Evolutionary conservation across 2,113 vertebrate genomes (phyloP).

Genomic region (Eonycteris spelaea): DNA sequence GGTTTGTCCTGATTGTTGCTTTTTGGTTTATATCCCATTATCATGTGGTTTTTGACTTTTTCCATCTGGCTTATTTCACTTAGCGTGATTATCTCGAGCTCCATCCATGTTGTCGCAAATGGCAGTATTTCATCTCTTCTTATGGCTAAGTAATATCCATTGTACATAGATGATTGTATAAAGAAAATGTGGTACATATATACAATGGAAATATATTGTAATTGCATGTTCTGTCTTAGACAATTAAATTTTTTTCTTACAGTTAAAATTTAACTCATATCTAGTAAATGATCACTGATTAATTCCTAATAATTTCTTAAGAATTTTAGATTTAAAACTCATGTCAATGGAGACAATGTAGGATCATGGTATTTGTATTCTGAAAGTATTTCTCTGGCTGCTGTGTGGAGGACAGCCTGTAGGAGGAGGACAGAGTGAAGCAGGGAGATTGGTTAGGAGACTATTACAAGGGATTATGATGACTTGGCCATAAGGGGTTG

Average conservation of each 20-base stretch:
- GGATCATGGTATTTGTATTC: background rate
- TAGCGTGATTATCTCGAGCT: too few relatives aligned
- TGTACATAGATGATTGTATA: too few relatives aligned
- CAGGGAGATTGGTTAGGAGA: background rate
- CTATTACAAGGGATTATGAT: rapidly evolving
- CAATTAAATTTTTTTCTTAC: background rate
- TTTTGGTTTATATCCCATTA: too few relatives aligned
- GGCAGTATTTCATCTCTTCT: too few relatives aligned
- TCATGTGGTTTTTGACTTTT: too few relatives aligned
- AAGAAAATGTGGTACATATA: too few relatives aligned
- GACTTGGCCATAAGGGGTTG: background rate
- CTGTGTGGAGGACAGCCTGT: too few relatives aligned
- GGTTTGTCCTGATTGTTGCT: too few relatives aligned
- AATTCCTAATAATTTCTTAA: background rate
- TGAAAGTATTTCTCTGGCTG: background rate
- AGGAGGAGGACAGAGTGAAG: background rate
- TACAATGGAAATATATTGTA: background rate
- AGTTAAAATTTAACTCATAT: background rate
- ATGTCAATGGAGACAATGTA: background rate
- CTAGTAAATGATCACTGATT: background rate
- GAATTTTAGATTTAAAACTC: background rate
- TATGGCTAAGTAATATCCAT: too few relatives aligned
- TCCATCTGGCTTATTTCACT: too few relatives aligned
- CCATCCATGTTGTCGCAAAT: too few relatives aligned
- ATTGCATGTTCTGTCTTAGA: background rate